Conservation (phyloP, 2,797 vertebrate genomes). For the Cirrhinus molitorella region DNA sequence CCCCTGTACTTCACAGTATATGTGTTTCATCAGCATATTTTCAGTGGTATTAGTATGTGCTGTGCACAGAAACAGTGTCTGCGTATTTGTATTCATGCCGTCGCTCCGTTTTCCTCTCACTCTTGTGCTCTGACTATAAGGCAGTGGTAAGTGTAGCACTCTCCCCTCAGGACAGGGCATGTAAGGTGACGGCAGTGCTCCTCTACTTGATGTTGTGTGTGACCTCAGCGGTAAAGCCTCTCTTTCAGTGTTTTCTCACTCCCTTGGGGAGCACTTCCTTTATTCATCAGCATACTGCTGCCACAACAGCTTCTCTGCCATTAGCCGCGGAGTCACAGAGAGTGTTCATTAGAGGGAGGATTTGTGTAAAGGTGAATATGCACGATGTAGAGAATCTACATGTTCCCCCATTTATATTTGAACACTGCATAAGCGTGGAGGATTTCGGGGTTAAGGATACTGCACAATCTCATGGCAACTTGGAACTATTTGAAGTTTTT, state of each 20-base stretch:
- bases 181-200: not conserved
- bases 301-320: conserved; percentile 5
- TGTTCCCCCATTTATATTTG: not conserved
- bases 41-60: not conserved
- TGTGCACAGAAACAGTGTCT: not conserved
- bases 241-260: not conserved
- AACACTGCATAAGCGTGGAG: not conserved
- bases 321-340: not conserved
- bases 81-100: not conserved
- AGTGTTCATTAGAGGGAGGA: conserved; percentile 16
- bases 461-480: not conserved
- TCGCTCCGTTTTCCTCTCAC: not conserved
- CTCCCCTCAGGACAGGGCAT: not conserved
- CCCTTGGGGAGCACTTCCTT: not conserved
- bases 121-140: not conserved
- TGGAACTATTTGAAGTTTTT: not conserved
- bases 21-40: not conserved
- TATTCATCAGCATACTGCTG: conserved; percentile 6
- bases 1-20: not conserved
- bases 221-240: not conserved
- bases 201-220: not conserved
- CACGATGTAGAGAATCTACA: not conserved
- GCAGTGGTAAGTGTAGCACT: not conserved
- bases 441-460: not conserved
- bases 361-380: conserved; percentile 32